Base-by-base conservation (phyloP, 2,113 vertebrate genomes). In the Scolopax mira region DNA sequence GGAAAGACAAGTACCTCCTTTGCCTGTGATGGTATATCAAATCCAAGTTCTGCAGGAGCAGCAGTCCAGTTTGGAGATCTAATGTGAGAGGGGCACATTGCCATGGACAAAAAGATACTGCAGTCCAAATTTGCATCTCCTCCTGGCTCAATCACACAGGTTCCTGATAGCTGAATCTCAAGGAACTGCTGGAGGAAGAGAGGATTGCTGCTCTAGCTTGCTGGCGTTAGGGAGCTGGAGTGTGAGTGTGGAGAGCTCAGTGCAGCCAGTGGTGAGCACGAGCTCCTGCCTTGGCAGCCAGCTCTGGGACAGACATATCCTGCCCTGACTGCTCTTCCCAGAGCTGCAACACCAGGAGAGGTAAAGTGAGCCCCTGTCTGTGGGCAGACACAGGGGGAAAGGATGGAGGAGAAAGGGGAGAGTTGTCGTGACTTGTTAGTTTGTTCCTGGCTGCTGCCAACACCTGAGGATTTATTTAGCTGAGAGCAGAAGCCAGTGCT, bases 211-310 rank as follows among this genome's bases (percentile, higher is more conserved):
- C 71, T 84, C 7, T 72, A 0, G 0, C 48, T n/a, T 46, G 39
- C 73, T 60, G 54, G 18, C 0, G 0, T 31, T 62, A 52, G 57
- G 65, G 66, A 75, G 25, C 73, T 88, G 89, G 44, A 71, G 9
- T 0, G 1, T 9, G 44, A 61, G 7, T 13, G 46, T 5, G 6
- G 28, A 55, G 70, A 88, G 52, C 41, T 72, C 1, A 1, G 52
- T 62, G 13, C 54, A 35, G 51, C 33, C 30, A 60, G 23, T 10
- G 8, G 57, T 0, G 1, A 55, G n/a, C 0, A 0, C 1, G 6
- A 72, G 55, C 28, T 95, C 10, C 60, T 66, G 65, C 39, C 39
- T 49, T 23, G 17, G 70, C 44, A 58, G 41, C 5, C 80, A 4
- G 60, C 31, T 27, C 25, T 74, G 70, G 25, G 0, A 12, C 28